A percentile compares a stretch with the other conserved stretches of the same genome.
Conservation (phyloP, 2,888 invertebrate genomes). For the Glyphotaelius pellucidus region DNA sequence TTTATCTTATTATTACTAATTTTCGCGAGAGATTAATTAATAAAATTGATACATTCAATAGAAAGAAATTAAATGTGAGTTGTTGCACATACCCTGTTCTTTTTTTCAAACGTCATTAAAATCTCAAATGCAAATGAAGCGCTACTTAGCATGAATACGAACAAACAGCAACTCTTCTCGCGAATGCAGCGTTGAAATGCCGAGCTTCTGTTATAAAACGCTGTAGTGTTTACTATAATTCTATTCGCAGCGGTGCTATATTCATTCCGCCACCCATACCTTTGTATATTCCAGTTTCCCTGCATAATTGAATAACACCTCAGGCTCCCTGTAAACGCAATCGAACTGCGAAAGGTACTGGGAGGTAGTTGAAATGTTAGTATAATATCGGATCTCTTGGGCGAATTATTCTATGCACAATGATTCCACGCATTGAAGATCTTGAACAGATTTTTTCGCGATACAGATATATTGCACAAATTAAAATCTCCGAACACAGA, state of each 20-base stretch:
- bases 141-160: constrained; percentile 14
- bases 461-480: neutral
- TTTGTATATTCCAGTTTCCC: neutral
- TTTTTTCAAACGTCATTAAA: constrained; percentile 42
- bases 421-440: neutral
- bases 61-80: neutral
- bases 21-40: neutral
- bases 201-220: neutral
- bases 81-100: neutral
- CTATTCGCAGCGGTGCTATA: neutral
- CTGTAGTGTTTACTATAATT: neutral
- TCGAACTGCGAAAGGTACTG: constrained; percentile 21
- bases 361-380: neutral
- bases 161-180: constrained; percentile 27
- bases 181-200: constrained; percentile 28
- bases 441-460: neutral
- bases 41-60: neutral
- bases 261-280: neutral
- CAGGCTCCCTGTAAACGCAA: constrained; percentile 47
- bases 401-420: neutral
- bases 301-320: constrained; percentile 45
- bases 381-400: neutral
- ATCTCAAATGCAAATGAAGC: constrained; percentile 36
- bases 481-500: neutral
- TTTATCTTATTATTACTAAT: neutral